Conservation (phyloP, 2,888 invertebrate genomes). For the Apoderus coryli region DNA sequence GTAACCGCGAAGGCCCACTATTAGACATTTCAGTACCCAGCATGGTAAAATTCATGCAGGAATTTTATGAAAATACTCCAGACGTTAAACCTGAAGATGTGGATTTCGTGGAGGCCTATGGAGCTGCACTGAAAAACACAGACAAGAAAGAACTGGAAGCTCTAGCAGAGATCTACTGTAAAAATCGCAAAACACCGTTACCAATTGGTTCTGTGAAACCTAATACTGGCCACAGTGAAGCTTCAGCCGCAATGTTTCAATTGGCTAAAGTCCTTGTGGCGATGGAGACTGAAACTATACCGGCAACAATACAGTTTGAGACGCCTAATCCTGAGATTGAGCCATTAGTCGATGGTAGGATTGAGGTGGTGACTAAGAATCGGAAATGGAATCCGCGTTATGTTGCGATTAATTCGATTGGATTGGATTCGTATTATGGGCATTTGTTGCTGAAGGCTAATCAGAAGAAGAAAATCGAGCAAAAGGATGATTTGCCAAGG, state of each 20-base stretch:
- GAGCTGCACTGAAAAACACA: conserved; percentile 26
- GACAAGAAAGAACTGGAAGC: conserved; percentile 74
- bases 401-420: conserved; percentile 89
- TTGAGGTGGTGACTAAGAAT: conserved; percentile 66
- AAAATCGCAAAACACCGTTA: conserved; percentile 60
- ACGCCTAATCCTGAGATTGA: conserved; percentile 83
- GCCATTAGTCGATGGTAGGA: conserved; percentile 66
- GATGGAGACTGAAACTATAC: conserved; percentile 80
- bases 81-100: conserved; percentile 30
- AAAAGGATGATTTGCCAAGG: conserved; percentile 43
- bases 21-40: conserved; percentile 27
- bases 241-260: conserved; percentile 74
- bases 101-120: conserved; percentile 31
- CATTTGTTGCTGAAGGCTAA: conserved; percentile 76
- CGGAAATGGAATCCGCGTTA: conserved; percentile 73
- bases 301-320: conserved; percentile 77
- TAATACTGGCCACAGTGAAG: conserved; percentile 96
- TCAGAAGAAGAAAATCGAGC: conserved; percentile 45
- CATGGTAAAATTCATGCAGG: conserved; percentile 35
- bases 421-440: conserved; percentile 93
- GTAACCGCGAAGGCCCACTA: conserved; percentile 32
- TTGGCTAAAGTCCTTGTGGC: conserved; percentile 82
- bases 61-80: conserved; percentile 38
- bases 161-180: conserved; percentile 79
- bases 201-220: conserved; percentile 91